Base-by-base conservation (phyloP, 2,888 invertebrate species). In the Noctuana brunneofusca region DNA sequence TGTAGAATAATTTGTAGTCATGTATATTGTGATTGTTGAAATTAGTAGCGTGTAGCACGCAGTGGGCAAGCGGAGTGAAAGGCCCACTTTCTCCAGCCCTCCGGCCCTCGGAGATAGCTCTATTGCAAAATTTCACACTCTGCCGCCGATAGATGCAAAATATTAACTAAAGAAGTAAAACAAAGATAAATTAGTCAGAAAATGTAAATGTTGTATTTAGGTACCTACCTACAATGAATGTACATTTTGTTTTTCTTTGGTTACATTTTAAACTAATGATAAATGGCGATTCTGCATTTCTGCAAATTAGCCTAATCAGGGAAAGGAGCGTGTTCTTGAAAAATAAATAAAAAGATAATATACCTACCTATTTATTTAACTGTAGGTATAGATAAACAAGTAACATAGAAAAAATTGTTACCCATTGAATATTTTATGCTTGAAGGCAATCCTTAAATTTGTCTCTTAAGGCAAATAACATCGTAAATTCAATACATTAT, bases 1-100 rank as follows among this genome's bases (percentile, higher is more conserved):
- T n/a, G 2, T 1, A 14, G 20, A 24, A 24, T 49, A 46, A 20
- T 18, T 11, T 54, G 22, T 41, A 43, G 8, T 14, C 16, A 57
- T 1, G 8, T 81, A 79, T 78, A 78, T 73, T 81, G 79, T 80
- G 76, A 84, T 85, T 85, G 86, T 87, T 86, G 80, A 79, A 84
- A 83, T 84, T 78, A 81, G 80, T 78, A 71, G 74, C 74, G 74
- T 76, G 69, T 70, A 69, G 69, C 75, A 77, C 75, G 75, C 74
- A 60, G 70, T 18, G 18, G 18, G 18, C 18, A 43, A 18, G 43
- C 71, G 73, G 76, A 88, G 90, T 87, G 90, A 91, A 89, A 90
- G 90, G 87, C 84, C 70, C 72, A 83, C 91, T 91, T 91, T 91
- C 90, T 85, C 89, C 78, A 79, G 86, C 90, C 89, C 90, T 89